Evolutionary conservation across 1,140 invertebrate genomes (phyloP), one percentile per base, ranked within the genome.

Genomic region (Eurosta solidaginis): DNA sequence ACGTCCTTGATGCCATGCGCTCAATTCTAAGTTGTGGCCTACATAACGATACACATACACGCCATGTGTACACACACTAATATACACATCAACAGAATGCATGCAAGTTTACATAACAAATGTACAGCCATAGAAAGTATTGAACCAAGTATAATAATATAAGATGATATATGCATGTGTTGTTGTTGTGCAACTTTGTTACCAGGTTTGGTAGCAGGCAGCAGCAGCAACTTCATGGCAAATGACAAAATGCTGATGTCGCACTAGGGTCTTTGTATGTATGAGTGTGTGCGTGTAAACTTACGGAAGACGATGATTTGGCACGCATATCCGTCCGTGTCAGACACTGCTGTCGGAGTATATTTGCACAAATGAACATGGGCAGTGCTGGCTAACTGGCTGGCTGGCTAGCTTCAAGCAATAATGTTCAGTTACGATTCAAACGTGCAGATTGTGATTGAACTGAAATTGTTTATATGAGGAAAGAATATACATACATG

Each of bases 11-110:
- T 68, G 36, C 33, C 59, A 68, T 68, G 59, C 59, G 59, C 59
- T 68, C 59, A 68, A 68, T 68, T 68, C 59, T 68, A 20, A 68
- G n/a, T 40, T 68, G 59, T 68, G 59, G 59, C 59, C 59, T 68
- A 40, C 59, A 68, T 68, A 68, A 14, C 17, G 2, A 40, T 20
- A 20, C 33, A 68, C 17, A 20, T 3, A 6, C 45, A 47, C 7
- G 14, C 20, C 14, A 33, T 9, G 33, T 4, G n/a, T 12, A 59
- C 27, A 68, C 7, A 68, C 33, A 9, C n/a, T 3, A 4, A 36
- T 14, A 25, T 29, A 33, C 7, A 3, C 27, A 33, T 4, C n/a
- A n/a, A n/a, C n/a, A n/a, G 29, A 25, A 17, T 59, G 10, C 10
- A 63, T 68, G 22, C 33, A 68, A 68, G 22, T 25, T 17, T 40